A percentile compares a stretch with the other conserved stretches of the same genome.
Evolutionary conservation across 2,888 invertebrate species (phyloP).

Genomic region (Eupithecia abbreviata): DNA sequence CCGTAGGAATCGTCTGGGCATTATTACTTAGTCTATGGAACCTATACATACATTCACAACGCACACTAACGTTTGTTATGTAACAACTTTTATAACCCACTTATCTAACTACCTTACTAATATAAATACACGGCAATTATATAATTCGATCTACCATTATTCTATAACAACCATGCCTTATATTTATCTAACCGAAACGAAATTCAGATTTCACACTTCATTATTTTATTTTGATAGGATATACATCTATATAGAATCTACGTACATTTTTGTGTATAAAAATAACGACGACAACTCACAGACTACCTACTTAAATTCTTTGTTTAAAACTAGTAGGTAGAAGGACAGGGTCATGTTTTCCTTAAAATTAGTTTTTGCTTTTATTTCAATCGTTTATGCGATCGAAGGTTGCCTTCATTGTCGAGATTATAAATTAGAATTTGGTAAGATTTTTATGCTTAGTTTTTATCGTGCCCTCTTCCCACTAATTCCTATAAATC

Average conservation of each 20-base stretch:
- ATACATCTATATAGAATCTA: background rate
- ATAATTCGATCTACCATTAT: constrained; percentile 1
- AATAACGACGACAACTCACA: background rate
- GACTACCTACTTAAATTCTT: background rate
- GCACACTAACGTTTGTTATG: too few relatives aligned
- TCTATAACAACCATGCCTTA: background rate
- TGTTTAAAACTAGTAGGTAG: background rate
- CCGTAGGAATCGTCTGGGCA: too few relatives aligned
- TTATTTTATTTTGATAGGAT: background rate
- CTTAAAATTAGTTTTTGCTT: background rate
- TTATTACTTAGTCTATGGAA: too few relatives aligned
- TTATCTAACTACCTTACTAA: background rate
- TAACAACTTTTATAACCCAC: background rate
- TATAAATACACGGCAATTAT: background rate
- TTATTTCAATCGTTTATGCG: background rate
- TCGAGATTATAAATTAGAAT: background rate
- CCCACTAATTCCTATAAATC: too few relatives aligned
- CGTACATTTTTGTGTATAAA: background rate
- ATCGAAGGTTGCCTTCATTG: background rate
- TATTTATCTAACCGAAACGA: background rate
- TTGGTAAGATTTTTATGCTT: background rate
- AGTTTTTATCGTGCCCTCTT: background rate
- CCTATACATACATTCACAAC: background rate
- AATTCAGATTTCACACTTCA: background rate
- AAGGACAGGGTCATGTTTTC: background rate